Base-by-base conservation (phyloP, 2,797 vertebrate species). In the Petrocephalus schoutedeni region DNA sequence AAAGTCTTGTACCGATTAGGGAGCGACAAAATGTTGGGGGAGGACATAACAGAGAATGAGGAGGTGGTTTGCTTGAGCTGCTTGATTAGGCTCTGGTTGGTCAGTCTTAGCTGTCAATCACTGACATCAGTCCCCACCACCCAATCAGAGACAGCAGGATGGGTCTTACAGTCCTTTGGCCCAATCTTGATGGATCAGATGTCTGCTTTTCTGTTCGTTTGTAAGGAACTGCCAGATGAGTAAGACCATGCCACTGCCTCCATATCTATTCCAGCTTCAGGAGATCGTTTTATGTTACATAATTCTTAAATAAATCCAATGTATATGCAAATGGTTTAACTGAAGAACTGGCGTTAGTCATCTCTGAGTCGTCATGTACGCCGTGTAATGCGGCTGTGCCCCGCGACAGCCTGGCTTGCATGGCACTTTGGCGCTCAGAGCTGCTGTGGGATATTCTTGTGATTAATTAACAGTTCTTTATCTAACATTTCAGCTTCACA, bases 391-490 rank as follows among this genome's bases (percentile, higher is more conserved):
- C 19, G n/a, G 1, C 53, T 21, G 16, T 12, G 9, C 56, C 45
- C 51, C 45, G 45, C 51, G 12, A 86, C 74, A 64, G 41, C 49
- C 61, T n/a, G 67, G 36, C 86, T 87, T 32, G 41, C 8, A 6
- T 88, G 67, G 89, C 64, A 89, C 74, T 88, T 41, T 88, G 89
- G 61, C 83, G 23, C 51, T 28, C 49, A 86, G 71, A 90, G 58
- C 58, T 1, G 54, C 80, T 86, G 86, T 88, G 87, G 89, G 89
- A 86, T 77, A 57, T 87, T 87, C 67, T 36, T 87, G 87, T 90
- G 89, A 90, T 90, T 89, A 89, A 89, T 90, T 90, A 64, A 88
- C 32, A 71, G 82, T 89, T 56, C 85, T 82, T 49, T 87, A 41
- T 56, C 88, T 86, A 87, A 90, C 84, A 58, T 49, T 90, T 82